These are phyloP conservation scores for Catostylus mosaicus DNA, from an alignment of 30 jellyfish, hydroid and myxozoan species.

Conservation along the genomic window DNA sequence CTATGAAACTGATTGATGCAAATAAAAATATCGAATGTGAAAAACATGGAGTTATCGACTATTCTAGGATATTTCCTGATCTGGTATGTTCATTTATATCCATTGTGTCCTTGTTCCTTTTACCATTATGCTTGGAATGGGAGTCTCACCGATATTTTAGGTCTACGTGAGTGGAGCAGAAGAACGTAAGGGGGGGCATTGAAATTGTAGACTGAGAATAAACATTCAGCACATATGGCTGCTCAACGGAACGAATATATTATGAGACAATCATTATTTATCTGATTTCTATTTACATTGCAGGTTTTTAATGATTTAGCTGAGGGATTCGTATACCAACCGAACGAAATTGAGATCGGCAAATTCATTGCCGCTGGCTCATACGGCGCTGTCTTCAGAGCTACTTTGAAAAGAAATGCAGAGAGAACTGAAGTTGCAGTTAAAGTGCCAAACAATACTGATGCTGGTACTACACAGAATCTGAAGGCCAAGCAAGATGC, in stretches of 20 bases:
- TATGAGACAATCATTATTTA: background rate
- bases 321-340: slow-evolving; percentile 50
- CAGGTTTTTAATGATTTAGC: slow-evolving; percentile 83
- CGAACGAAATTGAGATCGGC: slow-evolving; percentile 37
- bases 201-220: background rate
- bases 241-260: too few species aligned
- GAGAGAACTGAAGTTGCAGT: slow-evolving; percentile 52
- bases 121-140: too few species aligned
- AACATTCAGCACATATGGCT: background rate
- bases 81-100: slow-evolving; percentile 48
- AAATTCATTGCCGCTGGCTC: slow-evolving; percentile 92
- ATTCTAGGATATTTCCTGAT: slow-evolving; percentile 76
- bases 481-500: slow-evolving; percentile 52
- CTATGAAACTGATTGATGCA: slow-evolving; percentile 54
- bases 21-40: slow-evolving; percentile 61
- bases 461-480: slow-evolving; percentile 59
- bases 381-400: slow-evolving; percentile 90
- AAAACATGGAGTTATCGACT: slow-evolving; percentile 64
- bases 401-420: slow-evolving; percentile 35
- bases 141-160: too few species aligned
- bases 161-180: too few species aligned
- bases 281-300: background rate
- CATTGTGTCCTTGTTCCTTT: too few species aligned
- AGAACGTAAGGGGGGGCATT: too few species aligned
- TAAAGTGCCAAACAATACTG: slow-evolving; percentile 74